phyloP scores from a whole-genome alignment of 2,888 invertebrate genomes.

The Hetaerina titia region DNA sequence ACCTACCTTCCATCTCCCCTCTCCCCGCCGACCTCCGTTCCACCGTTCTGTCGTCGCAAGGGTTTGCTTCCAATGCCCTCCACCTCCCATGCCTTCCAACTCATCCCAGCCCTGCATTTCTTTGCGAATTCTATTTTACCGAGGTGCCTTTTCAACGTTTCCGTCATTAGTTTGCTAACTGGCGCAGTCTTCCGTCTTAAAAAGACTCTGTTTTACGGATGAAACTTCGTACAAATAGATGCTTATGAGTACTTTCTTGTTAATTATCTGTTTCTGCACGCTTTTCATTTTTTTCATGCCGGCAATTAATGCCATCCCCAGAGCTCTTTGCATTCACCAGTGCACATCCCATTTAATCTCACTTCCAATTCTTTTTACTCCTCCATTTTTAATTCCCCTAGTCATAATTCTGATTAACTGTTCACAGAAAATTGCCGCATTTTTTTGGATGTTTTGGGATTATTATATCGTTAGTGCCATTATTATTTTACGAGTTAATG shows the following conservation, averaged over 20 bases:
- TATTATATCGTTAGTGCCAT: neutral
- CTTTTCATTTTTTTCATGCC: neutral
- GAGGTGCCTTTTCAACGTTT: constrained; percentile 35
- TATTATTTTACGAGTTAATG: neutral
- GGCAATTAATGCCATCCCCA: constrained; percentile 5
- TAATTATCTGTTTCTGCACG: neutral
- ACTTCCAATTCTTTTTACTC: neutral
- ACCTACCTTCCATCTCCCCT: neutral
- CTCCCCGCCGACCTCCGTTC: neutral
- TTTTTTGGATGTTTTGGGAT: neutral
- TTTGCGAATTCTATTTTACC: constrained; percentile 20
- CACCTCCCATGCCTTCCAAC: neutral
- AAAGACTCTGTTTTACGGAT: neutral
- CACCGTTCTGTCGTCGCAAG: neutral
- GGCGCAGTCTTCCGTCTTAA: constrained; percentile 30
- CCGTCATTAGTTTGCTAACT: constrained; percentile 32
- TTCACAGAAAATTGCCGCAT: neutral
- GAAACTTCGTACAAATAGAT: neutral
- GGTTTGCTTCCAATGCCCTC: constrained; percentile 1
- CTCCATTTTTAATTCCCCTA: neutral
- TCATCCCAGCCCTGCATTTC: neutral
- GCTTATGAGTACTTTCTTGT: constrained; percentile 35
- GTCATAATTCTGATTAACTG: neutral
- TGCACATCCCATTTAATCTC: constrained; percentile 26
- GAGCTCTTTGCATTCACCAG: constrained; percentile 2